A percentile compares a stretch with the other conserved stretches of the same genome.
phyloP scores from a whole-genome alignment of 1,140 invertebrate species.

The Drosophila ironensis region DNA sequence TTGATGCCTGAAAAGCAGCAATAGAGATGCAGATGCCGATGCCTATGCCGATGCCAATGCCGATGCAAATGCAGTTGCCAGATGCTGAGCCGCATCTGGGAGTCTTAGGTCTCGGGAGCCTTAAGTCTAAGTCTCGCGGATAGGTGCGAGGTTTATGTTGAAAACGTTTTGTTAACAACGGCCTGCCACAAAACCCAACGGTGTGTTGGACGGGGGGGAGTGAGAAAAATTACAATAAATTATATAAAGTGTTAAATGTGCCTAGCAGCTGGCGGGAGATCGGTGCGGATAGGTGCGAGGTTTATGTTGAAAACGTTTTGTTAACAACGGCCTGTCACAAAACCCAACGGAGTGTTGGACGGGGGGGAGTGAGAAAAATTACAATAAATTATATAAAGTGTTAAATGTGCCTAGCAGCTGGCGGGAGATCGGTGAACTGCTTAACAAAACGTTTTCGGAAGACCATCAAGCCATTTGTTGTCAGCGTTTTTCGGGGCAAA shows the following conservation, averaged over 20 bases:
- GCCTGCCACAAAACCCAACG: conserved; percentile 33
- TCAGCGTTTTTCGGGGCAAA: conserved; percentile 22
- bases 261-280: conserved; percentile 34
- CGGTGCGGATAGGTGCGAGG: conserved; percentile 57
- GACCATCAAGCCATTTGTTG: conserved; percentile 19
- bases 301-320: conserved; percentile 75
- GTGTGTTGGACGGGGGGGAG: conserved; percentile 10
- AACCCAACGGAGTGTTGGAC: conserved; percentile 13
- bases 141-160: conserved; percentile 74
- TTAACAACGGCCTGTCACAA: conserved; percentile 60
- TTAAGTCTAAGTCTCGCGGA: conserved; percentile 13
- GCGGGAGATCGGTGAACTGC: conserved; percentile 34
- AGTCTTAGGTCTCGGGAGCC: conserved; percentile 20
- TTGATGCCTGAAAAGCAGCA: conserved; percentile 56
- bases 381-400: conserved; percentile 81
- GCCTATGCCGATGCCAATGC: neutral
- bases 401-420: conserved; percentile 60
- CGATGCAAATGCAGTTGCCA: conserved; percentile 1
- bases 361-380: conserved; percentile 47
- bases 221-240: conserved; percentile 72
- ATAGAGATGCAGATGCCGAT: conserved; percentile 40
- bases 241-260: conserved; percentile 79
- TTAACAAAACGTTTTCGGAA: conserved; percentile 53
- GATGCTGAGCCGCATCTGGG: conserved; percentile 24
- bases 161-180: conserved; percentile 77